phyloP scores from a whole-genome alignment of 2,888 invertebrate species.

The Heteromyza rotundicornis region DNA sequence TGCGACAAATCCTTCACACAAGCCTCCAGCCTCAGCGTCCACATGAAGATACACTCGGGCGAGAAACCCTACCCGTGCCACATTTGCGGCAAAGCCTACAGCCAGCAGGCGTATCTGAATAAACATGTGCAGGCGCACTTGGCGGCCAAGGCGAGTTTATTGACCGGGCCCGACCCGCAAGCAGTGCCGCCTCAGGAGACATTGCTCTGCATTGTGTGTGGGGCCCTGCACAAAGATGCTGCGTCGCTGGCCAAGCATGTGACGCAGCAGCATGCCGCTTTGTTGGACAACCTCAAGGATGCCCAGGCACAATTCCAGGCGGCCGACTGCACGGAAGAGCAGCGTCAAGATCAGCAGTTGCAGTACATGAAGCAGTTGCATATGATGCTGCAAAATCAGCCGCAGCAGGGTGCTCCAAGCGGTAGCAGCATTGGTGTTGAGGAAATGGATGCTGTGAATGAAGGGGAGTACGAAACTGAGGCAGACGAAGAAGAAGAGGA shows the following conservation, averaged over 20 bases:
- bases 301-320: conserved; percentile 32
- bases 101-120: conserved; percentile 58
- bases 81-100: conserved; percentile 58
- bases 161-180: background rate
- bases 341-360: conserved; percentile 43
- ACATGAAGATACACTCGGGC: conserved; percentile 61
- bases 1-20: conserved; percentile 62
- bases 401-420: background rate
- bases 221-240: conserved; percentile 56
- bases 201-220: conserved; percentile 59
- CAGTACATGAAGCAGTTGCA: conserved; percentile 47
- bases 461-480: conserved; percentile 29
- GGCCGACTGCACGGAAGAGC: conserved; percentile 33
- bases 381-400: conserved; percentile 36
- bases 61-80: conserved; percentile 57
- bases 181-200: conserved; percentile 38
- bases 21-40: conserved; percentile 61
- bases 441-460: conserved; percentile 42
- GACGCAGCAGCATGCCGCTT: conserved; percentile 54
- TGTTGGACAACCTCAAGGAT: conserved; percentile 50
- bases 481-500: conserved; percentile 5
- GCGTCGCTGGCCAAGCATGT: conserved; percentile 55
- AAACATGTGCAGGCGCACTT: conserved; percentile 57
- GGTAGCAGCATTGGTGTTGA: conserved; percentile 2
- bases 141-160: conserved; percentile 31